Percentiles rank a stretch among this genome's conserved stretches.
Conservation (phyloP, 2,113 vertebrate species). For the Lepidothrix coronata region DNA sequence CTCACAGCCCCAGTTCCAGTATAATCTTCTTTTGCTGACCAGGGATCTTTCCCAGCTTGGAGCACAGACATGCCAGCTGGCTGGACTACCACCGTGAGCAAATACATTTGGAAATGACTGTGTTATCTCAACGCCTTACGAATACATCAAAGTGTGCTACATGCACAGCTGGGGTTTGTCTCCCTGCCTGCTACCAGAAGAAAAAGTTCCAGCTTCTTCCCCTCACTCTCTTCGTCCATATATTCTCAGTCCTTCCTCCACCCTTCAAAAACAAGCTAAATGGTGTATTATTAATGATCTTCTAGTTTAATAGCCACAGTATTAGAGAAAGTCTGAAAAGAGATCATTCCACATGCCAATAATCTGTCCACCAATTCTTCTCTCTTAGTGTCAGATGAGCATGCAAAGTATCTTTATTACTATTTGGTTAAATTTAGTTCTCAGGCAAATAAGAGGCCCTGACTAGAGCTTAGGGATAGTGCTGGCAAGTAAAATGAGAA, state of each 20-base stretch:
- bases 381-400: conserved; percentile 1
- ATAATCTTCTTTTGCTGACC: not conserved
- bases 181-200: conserved; percentile 30
- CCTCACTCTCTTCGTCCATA: not conserved
- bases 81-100: not conserved
- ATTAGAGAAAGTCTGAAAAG: not conserved
- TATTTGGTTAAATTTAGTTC: conserved; percentile 34
- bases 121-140: not conserved
- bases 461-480: conserved; percentile 8
- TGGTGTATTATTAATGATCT: not conserved
- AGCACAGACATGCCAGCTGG: conserved; percentile 8
- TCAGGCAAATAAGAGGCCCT: conserved; percentile 52
- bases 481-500: conserved; percentile 51
- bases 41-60: not conserved
- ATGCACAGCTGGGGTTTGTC: conserved; percentile 40
- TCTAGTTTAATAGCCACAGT: not conserved
- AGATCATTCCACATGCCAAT: not conserved
- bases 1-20: not conserved
- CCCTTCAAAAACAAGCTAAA: conserved; percentile 8
- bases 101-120: conserved; percentile 17
- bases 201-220: conserved; percentile 17
- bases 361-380: not conserved
- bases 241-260: not conserved
- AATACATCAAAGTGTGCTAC: conserved; percentile 38
- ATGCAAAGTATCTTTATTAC: conserved; percentile 8